Evolutionary conservation across 2,113 vertebrate species (phyloP).

Genomic region (Arothron firmamentum): DNA sequence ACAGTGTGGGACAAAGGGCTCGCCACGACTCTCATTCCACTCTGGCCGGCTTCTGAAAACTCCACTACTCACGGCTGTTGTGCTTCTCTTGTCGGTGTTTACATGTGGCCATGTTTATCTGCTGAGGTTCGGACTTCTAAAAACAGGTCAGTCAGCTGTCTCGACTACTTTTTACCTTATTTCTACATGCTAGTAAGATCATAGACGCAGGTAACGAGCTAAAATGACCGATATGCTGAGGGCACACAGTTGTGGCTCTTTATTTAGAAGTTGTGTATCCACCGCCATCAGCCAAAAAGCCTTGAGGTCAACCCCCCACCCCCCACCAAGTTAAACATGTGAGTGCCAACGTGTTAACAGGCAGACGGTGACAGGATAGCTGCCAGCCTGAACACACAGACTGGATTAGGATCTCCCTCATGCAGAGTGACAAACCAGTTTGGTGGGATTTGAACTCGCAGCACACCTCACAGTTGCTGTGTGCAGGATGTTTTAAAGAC

Average conservation of each 20-base stretch:
- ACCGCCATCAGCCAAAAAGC: slow-evolving; percentile 19
- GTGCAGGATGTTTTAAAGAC: neutral
- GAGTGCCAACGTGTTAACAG: slow-evolving; percentile 40
- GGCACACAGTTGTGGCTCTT: slow-evolving; percentile 40
- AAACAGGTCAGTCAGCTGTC: slow-evolving; percentile 6
- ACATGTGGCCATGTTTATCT: slow-evolving; percentile 11
- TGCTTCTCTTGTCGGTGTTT: slow-evolving; percentile 22
- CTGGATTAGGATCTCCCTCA: slow-evolving; percentile 40
- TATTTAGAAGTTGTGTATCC: slow-evolving; percentile 48
- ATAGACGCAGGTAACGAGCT: slow-evolving; percentile 39
- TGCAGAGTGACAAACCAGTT: slow-evolving; percentile 45
- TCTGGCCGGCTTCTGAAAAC: slow-evolving; percentile 3
- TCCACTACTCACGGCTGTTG: neutral
- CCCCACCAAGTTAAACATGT: slow-evolving; percentile 24
- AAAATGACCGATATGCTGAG: slow-evolving; percentile 22
- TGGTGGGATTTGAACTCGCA: slow-evolving; percentile 40
- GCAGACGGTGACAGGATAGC: slow-evolving; percentile 51
- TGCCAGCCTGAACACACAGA: slow-evolving; percentile 44
- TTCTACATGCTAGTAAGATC: slow-evolving; percentile 12
- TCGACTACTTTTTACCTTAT: slow-evolving; percentile 23
- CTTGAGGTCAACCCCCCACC: slow-evolving; percentile 25
- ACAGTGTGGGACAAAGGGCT: slow-evolving; percentile 56
- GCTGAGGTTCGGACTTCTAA: slow-evolving; percentile 6
- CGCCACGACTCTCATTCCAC: slow-evolving; percentile 13
- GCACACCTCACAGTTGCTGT: neutral